phyloP scores from a whole-genome alignment of 2,797 vertebrate species.

The Chloroceryle amazona region DNA sequence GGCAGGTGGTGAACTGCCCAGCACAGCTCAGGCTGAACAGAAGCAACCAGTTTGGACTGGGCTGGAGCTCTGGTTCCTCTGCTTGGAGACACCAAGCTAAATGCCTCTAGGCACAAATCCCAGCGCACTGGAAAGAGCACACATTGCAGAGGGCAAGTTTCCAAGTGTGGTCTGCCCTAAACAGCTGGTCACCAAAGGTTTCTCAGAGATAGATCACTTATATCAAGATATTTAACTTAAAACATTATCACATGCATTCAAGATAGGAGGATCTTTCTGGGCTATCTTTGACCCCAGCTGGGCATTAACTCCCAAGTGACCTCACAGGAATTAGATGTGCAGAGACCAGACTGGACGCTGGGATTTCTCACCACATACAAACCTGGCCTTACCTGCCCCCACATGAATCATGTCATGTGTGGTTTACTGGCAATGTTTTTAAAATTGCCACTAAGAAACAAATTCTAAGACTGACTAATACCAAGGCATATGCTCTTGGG shows the following conservation, averaged over 20 bases:
- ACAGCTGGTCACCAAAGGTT: not conserved
- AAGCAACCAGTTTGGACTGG: not conserved
- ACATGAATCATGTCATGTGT: fast-evolving
- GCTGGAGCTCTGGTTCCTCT: not conserved
- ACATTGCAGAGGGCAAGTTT: not conserved
- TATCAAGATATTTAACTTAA: not conserved
- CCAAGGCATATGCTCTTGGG: not conserved
- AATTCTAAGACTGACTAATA: not conserved
- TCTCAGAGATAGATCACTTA: not conserved
- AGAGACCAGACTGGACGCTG: not conserved
- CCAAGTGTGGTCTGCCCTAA: not conserved
- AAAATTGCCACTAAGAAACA: not conserved
- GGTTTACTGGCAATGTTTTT: not conserved
- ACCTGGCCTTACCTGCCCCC: not conserved
- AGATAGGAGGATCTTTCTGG: not conserved
- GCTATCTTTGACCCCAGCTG: not conserved
- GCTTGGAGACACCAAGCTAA: not conserved
- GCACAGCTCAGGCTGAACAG: not conserved
- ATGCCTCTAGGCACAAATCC: not conserved
- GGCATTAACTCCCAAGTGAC: not conserved
- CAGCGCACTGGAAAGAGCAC: not conserved
- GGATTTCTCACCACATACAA: not conserved
- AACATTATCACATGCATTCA: not conserved
- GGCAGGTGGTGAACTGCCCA: not conserved
- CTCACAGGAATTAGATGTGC: not conserved